phyloP scores from a whole-genome alignment of 2,113 vertebrate genomes.

The Phyllostomus discolor region DNA sequence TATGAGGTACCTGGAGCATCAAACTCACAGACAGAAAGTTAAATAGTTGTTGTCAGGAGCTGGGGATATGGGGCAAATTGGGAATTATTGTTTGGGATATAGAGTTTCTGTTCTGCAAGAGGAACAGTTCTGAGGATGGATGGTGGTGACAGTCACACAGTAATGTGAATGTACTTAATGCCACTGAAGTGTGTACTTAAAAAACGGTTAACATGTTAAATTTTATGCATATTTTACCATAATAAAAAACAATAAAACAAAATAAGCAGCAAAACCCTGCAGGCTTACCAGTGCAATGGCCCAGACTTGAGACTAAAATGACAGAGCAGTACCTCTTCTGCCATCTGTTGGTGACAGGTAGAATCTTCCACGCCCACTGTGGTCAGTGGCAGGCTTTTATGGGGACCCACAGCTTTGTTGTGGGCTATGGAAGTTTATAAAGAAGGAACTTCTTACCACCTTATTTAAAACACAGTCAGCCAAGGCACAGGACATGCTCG shows the following conservation, averaged over 20 bases:
- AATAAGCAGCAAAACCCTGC: not conserved
- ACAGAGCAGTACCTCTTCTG: not conserved
- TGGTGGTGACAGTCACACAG: not conserved
- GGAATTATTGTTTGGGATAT: not conserved
- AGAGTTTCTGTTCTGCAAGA: not conserved
- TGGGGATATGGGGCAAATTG: no score
- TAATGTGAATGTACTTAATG: not conserved
- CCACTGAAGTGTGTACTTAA: not conserved
- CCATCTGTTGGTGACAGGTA: slow-evolving; percentile 4
- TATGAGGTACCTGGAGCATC: not conserved
- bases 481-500: accelerated
- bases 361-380: not conserved
- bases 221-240: not conserved
- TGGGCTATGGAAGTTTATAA: not conserved
- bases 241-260: not conserved
- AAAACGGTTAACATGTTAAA: not conserved
- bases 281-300: not conserved
- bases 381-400: not conserved
- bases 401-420: not conserved
- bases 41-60: not conserved
- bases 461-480: not conserved
- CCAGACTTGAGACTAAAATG: not conserved
- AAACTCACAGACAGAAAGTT: not conserved
- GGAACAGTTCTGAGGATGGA: not conserved
- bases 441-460: not conserved